Base-by-base conservation (phyloP, 2,888 invertebrate genomes). In the Erannis defoliaria region DNA sequence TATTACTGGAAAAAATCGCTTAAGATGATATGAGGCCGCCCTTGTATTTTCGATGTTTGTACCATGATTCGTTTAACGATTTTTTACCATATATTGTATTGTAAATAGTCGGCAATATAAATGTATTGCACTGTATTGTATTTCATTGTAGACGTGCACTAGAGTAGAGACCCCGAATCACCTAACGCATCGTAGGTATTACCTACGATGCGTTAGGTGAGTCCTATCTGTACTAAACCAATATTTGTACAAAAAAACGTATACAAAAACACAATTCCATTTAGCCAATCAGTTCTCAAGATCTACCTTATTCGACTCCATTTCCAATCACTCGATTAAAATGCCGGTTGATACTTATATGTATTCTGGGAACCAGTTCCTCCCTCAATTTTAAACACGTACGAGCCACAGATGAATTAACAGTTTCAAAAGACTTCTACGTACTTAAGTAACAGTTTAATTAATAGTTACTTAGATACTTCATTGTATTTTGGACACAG, bases 271-370 rank as follows among this genome's bases (percentile, higher is more conserved):
- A 40, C 49, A 14, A 57, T 31, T 35, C 53, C 38, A 48, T 54
- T 48, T 43, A 54, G 5, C 29, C 38, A 57, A 50, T 51, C 58
- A 49, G 45, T 38, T 50, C 29, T 19, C 31, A 21, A 42, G 29
- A 54, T 54, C 54, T 48, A 16, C 16, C 16, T 31, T 35, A 45
- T 21, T 35, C 43, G 18, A 37, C 10, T 9, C 51, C 45, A 48
- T 60, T 60, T 57, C 62, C 53, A 53, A 62, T 62, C 62, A 31
- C 42, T 57, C 56, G 53, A 62, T 62, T 54, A 49, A 57, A 56
- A 62, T 62, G 42, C 62, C 62, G 46, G 40, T 40, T 29, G 40
- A 26, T 51, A 35, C 2, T 0, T 26, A 26, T 35, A 51, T 51
- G 35, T 51, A 35, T 62, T 56, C 62, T 29, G 14, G 49, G 56